phyloP scores from a whole-genome alignment of 2,113 vertebrate species.

The Ctenodactylus gundi region DNA sequence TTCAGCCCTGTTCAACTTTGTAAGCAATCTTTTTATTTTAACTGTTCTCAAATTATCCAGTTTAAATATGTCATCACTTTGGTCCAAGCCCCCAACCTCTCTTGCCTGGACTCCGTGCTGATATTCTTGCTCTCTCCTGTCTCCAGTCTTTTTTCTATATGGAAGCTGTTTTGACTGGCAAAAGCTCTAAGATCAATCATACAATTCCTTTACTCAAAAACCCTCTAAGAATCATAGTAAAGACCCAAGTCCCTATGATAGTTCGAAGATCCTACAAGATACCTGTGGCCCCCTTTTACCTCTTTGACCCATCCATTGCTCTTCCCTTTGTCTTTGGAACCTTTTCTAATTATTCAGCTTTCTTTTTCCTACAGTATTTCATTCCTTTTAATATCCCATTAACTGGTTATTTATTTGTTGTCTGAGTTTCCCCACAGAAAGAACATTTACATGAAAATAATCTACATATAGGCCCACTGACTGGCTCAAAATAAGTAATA shows the following conservation, averaged over 20 bases:
- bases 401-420: background rate
- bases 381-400: background rate
- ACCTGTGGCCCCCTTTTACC: background rate
- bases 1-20: background rate
- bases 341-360: background rate
- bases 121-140: background rate
- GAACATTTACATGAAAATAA: background rate
- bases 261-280: background rate
- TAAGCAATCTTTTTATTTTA: conserved; percentile 10
- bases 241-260: background rate
- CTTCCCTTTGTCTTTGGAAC: background rate
- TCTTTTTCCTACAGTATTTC: conserved; percentile 5
- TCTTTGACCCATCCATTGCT: background rate
- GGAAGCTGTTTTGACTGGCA: background rate
- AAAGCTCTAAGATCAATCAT: background rate
- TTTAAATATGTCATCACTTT: background rate
- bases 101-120: background rate
- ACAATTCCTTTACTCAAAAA: background rate
- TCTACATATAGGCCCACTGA: background rate
- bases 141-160: background rate
- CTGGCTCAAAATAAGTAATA: background rate
- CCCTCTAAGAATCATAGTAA: background rate
- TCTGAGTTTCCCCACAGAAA: background rate
- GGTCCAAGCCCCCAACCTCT: background rate
- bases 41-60: background rate